Evolutionary conservation across 2,113 vertebrate species (phyloP).

Genomic region (Xiphias gladius): DNA sequence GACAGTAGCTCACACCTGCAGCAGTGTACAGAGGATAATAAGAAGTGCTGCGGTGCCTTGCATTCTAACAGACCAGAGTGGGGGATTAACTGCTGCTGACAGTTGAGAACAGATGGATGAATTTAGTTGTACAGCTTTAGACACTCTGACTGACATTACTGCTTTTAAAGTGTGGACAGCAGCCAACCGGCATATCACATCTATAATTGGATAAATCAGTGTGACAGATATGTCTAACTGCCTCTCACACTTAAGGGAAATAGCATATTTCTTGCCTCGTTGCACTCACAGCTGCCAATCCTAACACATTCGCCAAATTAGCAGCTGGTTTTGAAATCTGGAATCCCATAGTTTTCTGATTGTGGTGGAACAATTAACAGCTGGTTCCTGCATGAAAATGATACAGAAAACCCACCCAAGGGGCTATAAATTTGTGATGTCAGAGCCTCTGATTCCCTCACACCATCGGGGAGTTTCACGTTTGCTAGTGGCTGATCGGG

Average conservation of each 20-base stretch:
- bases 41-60: background rate
- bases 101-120: constrained; percentile 32
- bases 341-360: constrained; percentile 20
- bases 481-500: constrained; percentile 27
- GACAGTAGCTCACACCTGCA: background rate
- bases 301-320: constrained; percentile 42
- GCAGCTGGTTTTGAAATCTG: constrained; percentile 18
- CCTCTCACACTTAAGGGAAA: constrained; percentile 35
- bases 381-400: constrained; percentile 9
- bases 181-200: constrained; percentile 36
- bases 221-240: constrained; percentile 46
- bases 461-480: constrained; percentile 24
- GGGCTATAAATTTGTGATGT: constrained; percentile 39
- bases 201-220: constrained; percentile 50
- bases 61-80: background rate
- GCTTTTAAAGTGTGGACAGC: constrained; percentile 36
- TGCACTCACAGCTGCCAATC: constrained; percentile 43
- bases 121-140: constrained; percentile 44
- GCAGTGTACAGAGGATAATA: background rate
- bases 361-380: constrained; percentile 44
- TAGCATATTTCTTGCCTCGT: constrained; percentile 19
- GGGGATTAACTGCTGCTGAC: constrained; percentile 42
- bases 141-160: constrained; percentile 45
- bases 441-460: constrained; percentile 21
- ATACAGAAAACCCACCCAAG: constrained; percentile 15